Base-by-base conservation (phyloP, 2,113 vertebrate species). In the Caranx ignobilis region DNA sequence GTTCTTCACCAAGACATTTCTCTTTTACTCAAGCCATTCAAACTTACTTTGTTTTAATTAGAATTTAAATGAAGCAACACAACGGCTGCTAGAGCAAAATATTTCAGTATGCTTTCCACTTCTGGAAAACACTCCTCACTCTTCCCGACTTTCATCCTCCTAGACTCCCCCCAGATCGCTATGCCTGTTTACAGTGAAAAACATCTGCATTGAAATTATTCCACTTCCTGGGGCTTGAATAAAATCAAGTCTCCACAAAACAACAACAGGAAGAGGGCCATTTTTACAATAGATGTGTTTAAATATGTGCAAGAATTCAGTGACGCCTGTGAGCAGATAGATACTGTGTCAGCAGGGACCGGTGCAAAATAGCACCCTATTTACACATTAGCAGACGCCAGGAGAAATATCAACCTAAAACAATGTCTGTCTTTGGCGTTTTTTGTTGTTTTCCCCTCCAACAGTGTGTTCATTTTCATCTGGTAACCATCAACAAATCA, bases 131-230 rank as follows among this genome's bases (percentile, higher is more conserved):
- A 78, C 64, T 88, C 85, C 39, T 82, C 60, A 3, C 71, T 56
- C 77, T 80, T 71, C 4, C 87, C 54, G 75, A 83, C 87, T 90
- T 87, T 90, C 75, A 71, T 82, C 88, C 65, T 67, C 52, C 3
- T 10, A 41, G 59, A 83, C 88, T 79, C 63, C 85, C 77, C 80
- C 83, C 84, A 79, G 67, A 90, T 91, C 63, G 68, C 83, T 83
- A 76, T 66, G 86, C 88, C 91, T 94, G 93, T 94, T 95, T 92
- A 94, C 93, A 92, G 93, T 95, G 92, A 94, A 93, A 95, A 95
- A 95, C 94, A 95, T 95, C 95, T 95, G 95, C 93, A 95, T 94
- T 95, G 93, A 93, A 95, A 94, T 93, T 93, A 96, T 94, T 95
- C 93, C 82, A 91, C 92, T 94, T 95, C 94, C 94, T 85, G 91